Evolutionary conservation across 2,888 invertebrate species (phyloP).

Genomic region (Anaspis maculata): DNA sequence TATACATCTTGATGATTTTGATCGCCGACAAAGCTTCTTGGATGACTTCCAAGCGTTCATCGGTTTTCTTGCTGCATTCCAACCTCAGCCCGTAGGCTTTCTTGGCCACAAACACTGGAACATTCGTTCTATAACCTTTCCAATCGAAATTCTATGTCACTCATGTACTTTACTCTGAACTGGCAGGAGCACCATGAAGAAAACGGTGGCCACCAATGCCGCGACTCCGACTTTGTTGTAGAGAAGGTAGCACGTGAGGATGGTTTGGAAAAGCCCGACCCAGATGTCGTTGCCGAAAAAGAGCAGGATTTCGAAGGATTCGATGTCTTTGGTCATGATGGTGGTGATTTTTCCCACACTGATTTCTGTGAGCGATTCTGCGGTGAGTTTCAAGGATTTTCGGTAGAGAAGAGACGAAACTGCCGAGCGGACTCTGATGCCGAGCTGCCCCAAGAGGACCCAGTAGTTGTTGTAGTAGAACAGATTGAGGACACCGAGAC

Average conservation of each 20-base stretch:
- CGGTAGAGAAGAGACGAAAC: constrained; percentile 74
- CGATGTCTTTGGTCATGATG: constrained; percentile 85
- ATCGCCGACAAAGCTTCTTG: constrained; percentile 28
- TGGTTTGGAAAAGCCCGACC: constrained; percentile 78
- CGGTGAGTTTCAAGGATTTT: constrained; percentile 43
- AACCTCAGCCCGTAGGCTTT: constrained; percentile 20
- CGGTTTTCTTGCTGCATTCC: constrained; percentile 29
- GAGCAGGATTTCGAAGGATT: constrained; percentile 78
- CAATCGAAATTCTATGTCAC: too few species aligned
- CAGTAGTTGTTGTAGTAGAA: constrained; percentile 68
- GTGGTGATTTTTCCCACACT: constrained; percentile 70
- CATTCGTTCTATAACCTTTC: too few species aligned
- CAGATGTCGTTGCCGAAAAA: constrained; percentile 84
- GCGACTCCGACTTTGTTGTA: constrained; percentile 49
- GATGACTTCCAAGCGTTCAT: constrained; percentile 24
- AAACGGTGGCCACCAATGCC: constrained; percentile 47
- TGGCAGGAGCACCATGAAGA: constrained; percentile 36
- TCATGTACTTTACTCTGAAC: constrained; percentile 15
- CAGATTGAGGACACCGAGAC: constrained; percentile 63
- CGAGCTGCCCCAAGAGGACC: constrained; percentile 50
- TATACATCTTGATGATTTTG: constrained; percentile 31
- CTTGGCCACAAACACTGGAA: too few species aligned
- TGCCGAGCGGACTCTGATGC: constrained; percentile 72
- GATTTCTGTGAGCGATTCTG: constrained; percentile 57
- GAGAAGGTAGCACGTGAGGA: constrained; percentile 73